These are phyloP conservation scores for Torymus texanus DNA, from an alignment of 2,888 invertebrate species.

Conservation along the genomic window DNA sequence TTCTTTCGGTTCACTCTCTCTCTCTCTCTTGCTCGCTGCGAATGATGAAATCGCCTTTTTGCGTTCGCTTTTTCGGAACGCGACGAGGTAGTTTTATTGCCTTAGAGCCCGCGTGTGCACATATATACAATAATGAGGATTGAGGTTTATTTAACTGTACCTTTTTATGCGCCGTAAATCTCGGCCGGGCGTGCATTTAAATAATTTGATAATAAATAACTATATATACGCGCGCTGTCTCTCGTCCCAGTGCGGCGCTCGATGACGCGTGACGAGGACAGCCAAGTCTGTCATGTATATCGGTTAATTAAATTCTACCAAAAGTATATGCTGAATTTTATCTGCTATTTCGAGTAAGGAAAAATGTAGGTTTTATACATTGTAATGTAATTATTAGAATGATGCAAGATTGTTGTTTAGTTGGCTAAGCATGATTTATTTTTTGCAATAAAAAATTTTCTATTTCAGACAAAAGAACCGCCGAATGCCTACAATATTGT, in stretches of 20 bases:
- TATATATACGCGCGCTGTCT: not conserved
- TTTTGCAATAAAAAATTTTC: too few species aligned
- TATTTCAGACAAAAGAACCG: too few species aligned
- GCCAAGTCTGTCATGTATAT: not conserved
- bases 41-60: constrained; percentile 49
- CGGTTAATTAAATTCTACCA: not conserved
- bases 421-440: too few species aligned
- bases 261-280: constrained; percentile 15
- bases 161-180: constrained; percentile 54
- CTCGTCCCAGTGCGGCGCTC: not conserved
- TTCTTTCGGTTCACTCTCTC: not conserved
- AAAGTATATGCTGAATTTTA: not conserved
- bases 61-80: constrained; percentile 39
- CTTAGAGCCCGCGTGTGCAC: not conserved
- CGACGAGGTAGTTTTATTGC: constrained; percentile 34
- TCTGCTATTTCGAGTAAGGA: too few species aligned
- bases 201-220: constrained; percentile 51
- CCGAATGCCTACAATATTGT: too few species aligned
- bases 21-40: not conserved
- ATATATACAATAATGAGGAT: constrained; percentile 41
- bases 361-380: too few species aligned
- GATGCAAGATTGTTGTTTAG: too few species aligned
- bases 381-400: too few species aligned
- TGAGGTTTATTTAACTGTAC: constrained; percentile 55
- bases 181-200: constrained; percentile 38